These are phyloP conservation scores for Tetrax tetrax DNA, from an alignment of 2,113 vertebrate genomes.

Conservation along the genomic window DNA sequence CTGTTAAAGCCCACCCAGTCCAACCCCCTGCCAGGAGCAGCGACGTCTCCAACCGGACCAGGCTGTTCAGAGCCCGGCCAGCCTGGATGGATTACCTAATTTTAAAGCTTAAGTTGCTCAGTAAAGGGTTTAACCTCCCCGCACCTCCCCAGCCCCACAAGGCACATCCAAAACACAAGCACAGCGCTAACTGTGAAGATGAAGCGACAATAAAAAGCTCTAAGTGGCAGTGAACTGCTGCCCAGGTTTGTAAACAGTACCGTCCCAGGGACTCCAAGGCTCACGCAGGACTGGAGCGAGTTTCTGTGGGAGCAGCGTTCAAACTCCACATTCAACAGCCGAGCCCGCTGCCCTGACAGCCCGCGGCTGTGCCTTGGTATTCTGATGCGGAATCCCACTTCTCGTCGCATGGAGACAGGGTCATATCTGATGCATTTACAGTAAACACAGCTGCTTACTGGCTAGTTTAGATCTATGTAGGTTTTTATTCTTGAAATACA, in stretches of 20 bases:
- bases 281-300: background rate
- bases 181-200: background rate
- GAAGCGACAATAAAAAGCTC: background rate
- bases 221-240: background rate
- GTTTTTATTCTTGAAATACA: background rate
- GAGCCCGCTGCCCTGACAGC: background rate
- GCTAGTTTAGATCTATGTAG: background rate
- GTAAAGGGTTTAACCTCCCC: background rate
- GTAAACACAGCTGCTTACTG: background rate
- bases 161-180: conserved; percentile 51
- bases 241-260: background rate
- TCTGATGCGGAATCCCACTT: background rate
- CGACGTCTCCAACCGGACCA: too few species aligned
- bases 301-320: background rate
- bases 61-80: too few species aligned
- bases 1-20: too few species aligned
- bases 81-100: background rate
- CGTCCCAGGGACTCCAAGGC: background rate
- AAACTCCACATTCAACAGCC: background rate
- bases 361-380: background rate
- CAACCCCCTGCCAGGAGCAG: too few species aligned
- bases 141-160: background rate
- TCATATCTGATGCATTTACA: background rate
- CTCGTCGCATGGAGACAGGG: background rate
- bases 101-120: conserved; percentile 32